These are phyloP conservation scores for Pissodes strobi DNA, from an alignment of 1,140 invertebrate genomes.

Conservation along the genomic window DNA sequence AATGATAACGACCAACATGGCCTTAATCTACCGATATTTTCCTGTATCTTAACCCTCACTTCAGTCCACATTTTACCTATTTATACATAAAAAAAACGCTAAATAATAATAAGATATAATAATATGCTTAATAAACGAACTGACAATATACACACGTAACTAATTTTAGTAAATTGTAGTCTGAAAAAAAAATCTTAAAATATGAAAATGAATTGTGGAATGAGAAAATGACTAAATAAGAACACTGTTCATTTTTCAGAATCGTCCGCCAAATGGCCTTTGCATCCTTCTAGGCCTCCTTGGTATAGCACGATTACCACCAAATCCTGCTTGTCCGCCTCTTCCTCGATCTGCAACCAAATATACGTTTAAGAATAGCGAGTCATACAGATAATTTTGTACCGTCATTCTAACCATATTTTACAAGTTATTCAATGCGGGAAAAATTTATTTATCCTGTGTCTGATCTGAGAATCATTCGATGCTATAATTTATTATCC, in stretches of 20 bases:
- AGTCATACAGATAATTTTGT: not conserved
- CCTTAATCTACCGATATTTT: too few relatives aligned
- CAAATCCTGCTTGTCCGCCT: constrained; percentile 23
- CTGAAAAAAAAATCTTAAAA: too few relatives aligned
- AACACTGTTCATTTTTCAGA: constrained; percentile 8
- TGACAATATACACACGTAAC: too few relatives aligned
- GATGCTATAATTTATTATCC: not conserved
- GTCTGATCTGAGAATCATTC: too few relatives aligned
- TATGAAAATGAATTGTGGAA: constrained; percentile 28
- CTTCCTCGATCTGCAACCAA: constrained; percentile 29
- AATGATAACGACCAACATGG: too few relatives aligned
- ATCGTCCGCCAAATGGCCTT: constrained; percentile 32
- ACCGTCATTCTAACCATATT: not conserved
- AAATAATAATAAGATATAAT: too few relatives aligned
- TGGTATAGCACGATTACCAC: constrained; percentile 33
- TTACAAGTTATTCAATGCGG: not conserved
- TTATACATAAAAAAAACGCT: too few relatives aligned
- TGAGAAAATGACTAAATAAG: constrained; percentile 18
- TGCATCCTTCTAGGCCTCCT: constrained; percentile 40
- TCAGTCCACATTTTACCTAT: too few relatives aligned
- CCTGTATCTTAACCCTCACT: too few relatives aligned
- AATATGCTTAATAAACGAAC: too few relatives aligned
- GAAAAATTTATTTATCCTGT: not conserved
- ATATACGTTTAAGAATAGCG: too few relatives aligned
- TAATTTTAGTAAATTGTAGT: too few relatives aligned